Conservation (phyloP, 2,888 invertebrate genomes). For the Idaea dimidiata region DNA sequence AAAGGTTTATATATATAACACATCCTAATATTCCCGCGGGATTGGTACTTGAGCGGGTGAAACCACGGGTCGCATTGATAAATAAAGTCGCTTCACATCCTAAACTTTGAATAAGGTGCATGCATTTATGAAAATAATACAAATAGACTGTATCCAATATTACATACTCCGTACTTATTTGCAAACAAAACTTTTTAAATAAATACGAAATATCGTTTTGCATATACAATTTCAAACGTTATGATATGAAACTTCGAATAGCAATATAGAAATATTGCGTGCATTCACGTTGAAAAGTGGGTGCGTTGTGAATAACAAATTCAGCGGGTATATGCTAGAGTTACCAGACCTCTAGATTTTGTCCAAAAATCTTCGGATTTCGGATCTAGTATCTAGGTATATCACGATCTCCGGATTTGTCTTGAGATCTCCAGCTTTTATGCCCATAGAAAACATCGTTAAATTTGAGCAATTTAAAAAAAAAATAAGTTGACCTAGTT, state of each 20-base stretch:
- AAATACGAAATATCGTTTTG: neutral
- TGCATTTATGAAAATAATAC: neutral
- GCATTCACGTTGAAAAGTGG: slow-evolving; percentile 47
- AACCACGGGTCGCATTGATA: too few relatives aligned
- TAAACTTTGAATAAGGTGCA: neutral
- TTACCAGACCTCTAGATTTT: too few relatives aligned
- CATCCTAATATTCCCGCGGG: too few relatives aligned
- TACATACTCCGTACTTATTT: neutral
- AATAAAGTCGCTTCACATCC: neutral
- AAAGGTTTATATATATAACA: too few relatives aligned
- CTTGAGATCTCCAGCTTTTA: too few relatives aligned
- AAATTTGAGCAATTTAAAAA: too few relatives aligned
- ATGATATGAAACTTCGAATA: slow-evolving; percentile 2
- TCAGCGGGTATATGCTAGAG: slow-evolving; percentile 35
- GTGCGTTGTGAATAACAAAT: slow-evolving; percentile 47
- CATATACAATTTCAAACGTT: neutral
- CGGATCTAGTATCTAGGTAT: too few relatives aligned
- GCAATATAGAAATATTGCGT: slow-evolving; percentile 32
- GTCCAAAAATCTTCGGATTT: too few relatives aligned
- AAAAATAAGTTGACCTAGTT: too few relatives aligned
- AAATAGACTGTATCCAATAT: neutral
- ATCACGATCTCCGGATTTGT: too few relatives aligned
- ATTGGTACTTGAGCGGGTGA: too few relatives aligned
- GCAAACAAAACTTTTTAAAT: neutral
- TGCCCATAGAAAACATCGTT: too few relatives aligned